Conservation (phyloP, 2,888 invertebrate species). For the Adelphocoris suturalis region DNA sequence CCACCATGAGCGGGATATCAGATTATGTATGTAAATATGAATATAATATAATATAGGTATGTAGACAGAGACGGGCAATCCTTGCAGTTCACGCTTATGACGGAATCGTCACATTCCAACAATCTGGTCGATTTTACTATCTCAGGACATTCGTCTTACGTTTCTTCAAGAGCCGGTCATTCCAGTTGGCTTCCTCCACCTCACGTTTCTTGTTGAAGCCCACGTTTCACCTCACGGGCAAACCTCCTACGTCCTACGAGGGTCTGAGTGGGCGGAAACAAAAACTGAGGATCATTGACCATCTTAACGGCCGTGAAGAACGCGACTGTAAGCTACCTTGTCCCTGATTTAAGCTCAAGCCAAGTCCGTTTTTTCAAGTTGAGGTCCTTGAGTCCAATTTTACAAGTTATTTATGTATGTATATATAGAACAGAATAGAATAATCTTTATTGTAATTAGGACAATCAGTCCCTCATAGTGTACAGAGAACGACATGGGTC, state of each 20-base stretch:
- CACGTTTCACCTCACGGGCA: constrained; percentile 1
- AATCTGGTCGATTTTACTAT: neutral
- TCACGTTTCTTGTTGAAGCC: neutral
- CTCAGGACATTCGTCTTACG: neutral
- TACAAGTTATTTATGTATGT: too few species aligned
- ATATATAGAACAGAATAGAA: too few species aligned
- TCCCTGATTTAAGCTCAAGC: neutral
- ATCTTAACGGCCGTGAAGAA: constrained; percentile 4
- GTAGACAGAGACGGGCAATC: too few species aligned
- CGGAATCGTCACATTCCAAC: too few species aligned
- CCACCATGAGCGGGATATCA: too few species aligned
- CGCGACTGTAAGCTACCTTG: neutral
- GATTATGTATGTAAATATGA: too few species aligned
- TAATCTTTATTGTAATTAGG: too few species aligned
- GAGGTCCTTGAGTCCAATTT: neutral
- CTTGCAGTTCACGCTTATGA: too few species aligned
- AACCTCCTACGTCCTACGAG: neutral
- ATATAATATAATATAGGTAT: too few species aligned
- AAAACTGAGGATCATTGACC: constrained; percentile 32
- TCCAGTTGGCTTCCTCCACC: neutral
- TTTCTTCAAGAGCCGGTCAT: neutral
- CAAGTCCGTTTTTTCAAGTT: neutral
- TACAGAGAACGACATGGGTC: too few species aligned
- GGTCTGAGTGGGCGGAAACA: neutral
- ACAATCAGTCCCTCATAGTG: too few species aligned